phyloP scores from a whole-genome alignment of 2,797 vertebrate species.

The Gobionotothen gibberifrons region DNA sequence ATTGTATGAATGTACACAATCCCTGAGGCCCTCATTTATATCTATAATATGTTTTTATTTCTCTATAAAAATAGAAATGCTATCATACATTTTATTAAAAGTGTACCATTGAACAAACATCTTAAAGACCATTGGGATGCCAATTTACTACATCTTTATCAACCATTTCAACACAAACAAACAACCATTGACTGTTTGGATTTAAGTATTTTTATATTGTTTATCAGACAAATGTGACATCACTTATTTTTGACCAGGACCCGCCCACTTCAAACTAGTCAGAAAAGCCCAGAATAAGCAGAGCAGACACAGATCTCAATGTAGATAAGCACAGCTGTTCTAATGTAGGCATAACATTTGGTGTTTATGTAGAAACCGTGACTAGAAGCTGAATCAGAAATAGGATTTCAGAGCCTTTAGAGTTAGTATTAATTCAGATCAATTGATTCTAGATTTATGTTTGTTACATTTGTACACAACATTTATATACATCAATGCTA shows the following conservation, averaged over 20 bases:
- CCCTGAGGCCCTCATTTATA: slow-evolving; percentile 4
- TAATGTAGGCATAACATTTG: not conserved
- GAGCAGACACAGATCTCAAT: not conserved
- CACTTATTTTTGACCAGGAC: not conserved
- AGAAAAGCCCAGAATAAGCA: not conserved
- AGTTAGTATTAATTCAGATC: not conserved
- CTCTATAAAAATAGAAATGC: not conserved
- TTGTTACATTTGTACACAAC: not conserved
- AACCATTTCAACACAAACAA: not conserved
- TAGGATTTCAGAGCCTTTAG: not conserved
- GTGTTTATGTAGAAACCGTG: not conserved
- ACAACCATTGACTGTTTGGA: not conserved
- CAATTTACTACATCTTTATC: not conserved
- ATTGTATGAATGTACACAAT: not conserved
- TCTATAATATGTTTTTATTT: not conserved
- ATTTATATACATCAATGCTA: not conserved
- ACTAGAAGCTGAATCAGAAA: not conserved
- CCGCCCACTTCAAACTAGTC: not conserved
- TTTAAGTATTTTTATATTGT: not conserved
- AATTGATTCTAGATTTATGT: not conserved
- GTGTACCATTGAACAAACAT: not conserved
- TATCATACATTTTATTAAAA: not conserved
- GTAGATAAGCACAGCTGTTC: not conserved
- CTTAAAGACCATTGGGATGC: not conserved
- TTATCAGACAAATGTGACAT: not conserved